phyloP scores from a whole-genome alignment of 1,140 invertebrate species.

The Pinna nobilis region DNA sequence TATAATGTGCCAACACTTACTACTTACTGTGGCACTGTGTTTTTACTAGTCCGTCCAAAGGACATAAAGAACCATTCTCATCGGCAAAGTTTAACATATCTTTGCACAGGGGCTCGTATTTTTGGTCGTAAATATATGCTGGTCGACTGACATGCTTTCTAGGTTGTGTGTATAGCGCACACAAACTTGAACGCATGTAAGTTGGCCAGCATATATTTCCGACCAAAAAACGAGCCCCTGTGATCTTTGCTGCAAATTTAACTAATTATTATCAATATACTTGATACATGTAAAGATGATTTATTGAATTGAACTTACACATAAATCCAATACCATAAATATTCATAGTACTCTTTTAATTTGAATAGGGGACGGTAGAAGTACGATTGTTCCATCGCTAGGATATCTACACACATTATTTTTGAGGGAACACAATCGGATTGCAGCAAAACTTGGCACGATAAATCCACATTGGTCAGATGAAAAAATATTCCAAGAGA shows the following conservation, averaged over 20 bases:
- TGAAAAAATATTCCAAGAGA: slow-evolving; percentile 93
- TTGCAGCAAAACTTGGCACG: neutral
- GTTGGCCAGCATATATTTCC: too few relatives aligned
- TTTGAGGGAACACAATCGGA: slow-evolving; percentile 70
- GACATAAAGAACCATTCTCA: too few relatives aligned
- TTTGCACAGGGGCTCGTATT: too few relatives aligned
- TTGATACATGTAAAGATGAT: neutral
- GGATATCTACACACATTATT: slow-evolving; percentile 97
- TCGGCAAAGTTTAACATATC: too few relatives aligned
- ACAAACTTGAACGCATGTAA: too few relatives aligned
- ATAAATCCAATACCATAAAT: neutral
- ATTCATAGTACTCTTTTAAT: too few relatives aligned
- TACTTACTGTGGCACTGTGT: neutral
- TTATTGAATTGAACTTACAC: neutral
- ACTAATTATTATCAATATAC: neutral
- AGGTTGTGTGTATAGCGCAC: too few relatives aligned
- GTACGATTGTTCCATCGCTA: slow-evolving; percentile 90
- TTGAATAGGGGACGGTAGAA: slow-evolving; percentile 81
- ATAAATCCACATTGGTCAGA: slow-evolving; percentile 84
- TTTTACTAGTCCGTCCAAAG: neutral
- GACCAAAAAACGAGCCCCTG: neutral
- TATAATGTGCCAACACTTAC: neutral
- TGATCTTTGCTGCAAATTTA: slow-evolving; percentile 13
- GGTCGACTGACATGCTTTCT: too few relatives aligned
- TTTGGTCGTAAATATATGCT: too few relatives aligned